phyloP scores from a whole-genome alignment of 2,797 vertebrate genomes.

The Rhodeus uyekii region DNA sequence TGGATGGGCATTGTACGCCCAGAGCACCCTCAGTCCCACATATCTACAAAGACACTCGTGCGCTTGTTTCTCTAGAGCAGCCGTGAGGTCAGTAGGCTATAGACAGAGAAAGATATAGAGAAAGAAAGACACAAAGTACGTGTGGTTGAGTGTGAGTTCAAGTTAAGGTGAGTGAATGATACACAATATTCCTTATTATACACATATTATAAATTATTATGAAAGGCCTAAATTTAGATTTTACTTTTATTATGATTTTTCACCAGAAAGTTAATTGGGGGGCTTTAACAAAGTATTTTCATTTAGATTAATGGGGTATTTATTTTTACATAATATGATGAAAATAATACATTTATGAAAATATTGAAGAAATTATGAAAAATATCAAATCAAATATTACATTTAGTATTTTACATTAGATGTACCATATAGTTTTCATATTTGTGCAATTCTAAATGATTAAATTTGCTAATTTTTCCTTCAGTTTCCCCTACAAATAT shows the following conservation, averaged over 20 bases:
- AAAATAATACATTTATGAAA: neutral
- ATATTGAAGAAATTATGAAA: neutral
- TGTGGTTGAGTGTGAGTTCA: conserved; percentile 45
- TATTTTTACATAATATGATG: neutral
- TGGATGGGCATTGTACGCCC: conserved; percentile 54
- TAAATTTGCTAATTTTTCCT: neutral
- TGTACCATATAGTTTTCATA: neutral
- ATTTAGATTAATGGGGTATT: neutral
- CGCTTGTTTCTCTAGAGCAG: conserved; percentile 48
- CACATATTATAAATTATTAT: neutral
- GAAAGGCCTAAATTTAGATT: neutral
- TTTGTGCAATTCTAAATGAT: neutral
- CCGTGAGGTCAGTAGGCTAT: conserved; percentile 53
- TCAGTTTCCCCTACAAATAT: neutral
- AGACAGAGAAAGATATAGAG: conserved; percentile 16
- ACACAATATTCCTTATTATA: neutral
- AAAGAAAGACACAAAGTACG: conserved; percentile 38
- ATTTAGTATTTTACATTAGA: neutral
- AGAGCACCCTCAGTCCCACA: conserved; percentile 41
- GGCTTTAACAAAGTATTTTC: neutral
- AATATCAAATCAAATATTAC: neutral
- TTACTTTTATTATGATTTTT: neutral
- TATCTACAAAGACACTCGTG: conserved; percentile 55
- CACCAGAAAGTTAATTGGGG: neutral
- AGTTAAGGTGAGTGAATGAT: conserved; percentile 44